Evolutionary conservation across 2,113 vertebrate genomes (phyloP).

Genomic region (sheep (Ovis aries)): ARS-UI_Ramb_v3.0 NC_056054.1:68083501-68084000

Average conservation of each 20-base stretch:
- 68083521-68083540: background rate
- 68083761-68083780: background rate
- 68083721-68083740: background rate
- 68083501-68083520: background rate
- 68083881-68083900: background rate
- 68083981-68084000: conserved; percentile 98
- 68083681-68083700: background rate
- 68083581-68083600: conserved; percentile 42
- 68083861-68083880: background rate
- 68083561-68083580: background rate
- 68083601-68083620: conserved; percentile 50
- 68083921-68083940: conserved; percentile 97
- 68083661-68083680: background rate
- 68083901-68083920: conserved; percentile 92
- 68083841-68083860: rapidly evolving
- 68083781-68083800: background rate
- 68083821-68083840: background rate
- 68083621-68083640: conserved; percentile 10
- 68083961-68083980: conserved; percentile 98
- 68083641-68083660: background rate
- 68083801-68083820: background rate
- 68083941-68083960: conserved; percentile 96
- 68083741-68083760: background rate
- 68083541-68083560: background rate
- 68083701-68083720: background rate